Percentiles rank a stretch among this genome's conserved stretches.
Conservation (phyloP, 2,113 vertebrate genomes). For the Strix uralensis region DNA sequence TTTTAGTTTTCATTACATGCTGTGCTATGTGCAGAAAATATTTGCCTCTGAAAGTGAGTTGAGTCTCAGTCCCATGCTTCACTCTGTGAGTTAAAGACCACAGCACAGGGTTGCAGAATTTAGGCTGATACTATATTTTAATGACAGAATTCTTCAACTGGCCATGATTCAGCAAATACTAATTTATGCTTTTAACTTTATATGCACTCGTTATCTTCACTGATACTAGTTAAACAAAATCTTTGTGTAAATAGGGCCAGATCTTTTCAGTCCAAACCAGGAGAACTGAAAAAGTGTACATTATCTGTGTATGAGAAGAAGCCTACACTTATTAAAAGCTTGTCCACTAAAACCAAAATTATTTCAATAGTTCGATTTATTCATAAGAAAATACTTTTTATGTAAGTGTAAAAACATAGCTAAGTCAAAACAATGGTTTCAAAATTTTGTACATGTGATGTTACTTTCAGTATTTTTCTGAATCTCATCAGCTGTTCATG, state of each 20-base stretch:
- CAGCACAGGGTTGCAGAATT: background rate
- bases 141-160: background rate
- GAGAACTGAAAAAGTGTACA: background rate
- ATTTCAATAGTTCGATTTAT: background rate
- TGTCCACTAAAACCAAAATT: background rate
- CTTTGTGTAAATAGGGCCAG: background rate
- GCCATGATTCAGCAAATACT: background rate
- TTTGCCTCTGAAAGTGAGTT: background rate
- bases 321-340: background rate
- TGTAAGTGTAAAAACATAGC: background rate
- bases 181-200: background rate
- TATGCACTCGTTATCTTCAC: background rate
- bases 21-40: background rate
- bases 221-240: background rate
- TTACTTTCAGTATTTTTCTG: background rate
- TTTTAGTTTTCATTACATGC: background rate
- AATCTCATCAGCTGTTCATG: background rate
- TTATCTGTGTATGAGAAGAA: background rate
- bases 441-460: background rate
- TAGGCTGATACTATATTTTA: background rate
- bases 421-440: background rate
- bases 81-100: background rate
- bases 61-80: background rate
- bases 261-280: background rate
- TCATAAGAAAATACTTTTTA: background rate